phyloP scores from a whole-genome alignment of 2,113 vertebrate species.

The Burhinus oedicnemus region DNA sequence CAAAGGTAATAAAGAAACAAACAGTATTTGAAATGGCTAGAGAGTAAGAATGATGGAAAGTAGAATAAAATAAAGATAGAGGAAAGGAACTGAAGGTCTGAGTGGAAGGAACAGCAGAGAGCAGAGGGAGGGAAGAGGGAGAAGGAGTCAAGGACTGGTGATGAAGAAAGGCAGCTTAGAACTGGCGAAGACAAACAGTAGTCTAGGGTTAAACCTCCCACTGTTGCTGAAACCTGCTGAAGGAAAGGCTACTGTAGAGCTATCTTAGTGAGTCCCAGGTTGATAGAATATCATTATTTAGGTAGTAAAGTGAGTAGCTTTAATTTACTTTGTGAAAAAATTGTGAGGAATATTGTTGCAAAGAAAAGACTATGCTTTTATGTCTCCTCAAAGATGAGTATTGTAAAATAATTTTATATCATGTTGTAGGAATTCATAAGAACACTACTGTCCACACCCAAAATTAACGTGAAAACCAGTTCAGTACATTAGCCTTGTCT shows the following conservation, averaged over 20 bases:
- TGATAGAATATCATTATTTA: background rate
- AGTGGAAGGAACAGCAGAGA: background rate
- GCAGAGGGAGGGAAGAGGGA: background rate
- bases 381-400: background rate
- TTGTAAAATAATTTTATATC: background rate
- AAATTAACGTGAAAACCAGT: background rate
- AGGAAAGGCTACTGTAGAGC: background rate
- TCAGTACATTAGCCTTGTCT: background rate
- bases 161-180: background rate
- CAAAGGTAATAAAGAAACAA: background rate
- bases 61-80: background rate
- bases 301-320: background rate
- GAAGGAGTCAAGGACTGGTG: background rate
- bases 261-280: no score
- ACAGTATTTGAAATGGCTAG: background rate
- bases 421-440: background rate
- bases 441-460: background rate
- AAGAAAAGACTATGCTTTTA: background rate
- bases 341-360: background rate
- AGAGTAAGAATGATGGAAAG: background rate
- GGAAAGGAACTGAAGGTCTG: background rate
- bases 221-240: background rate
- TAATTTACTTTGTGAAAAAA: background rate
- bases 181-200: background rate
- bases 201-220: background rate